Conservation (phyloP, 2,888 invertebrate genomes). For the Branchellion lobata region DNA sequence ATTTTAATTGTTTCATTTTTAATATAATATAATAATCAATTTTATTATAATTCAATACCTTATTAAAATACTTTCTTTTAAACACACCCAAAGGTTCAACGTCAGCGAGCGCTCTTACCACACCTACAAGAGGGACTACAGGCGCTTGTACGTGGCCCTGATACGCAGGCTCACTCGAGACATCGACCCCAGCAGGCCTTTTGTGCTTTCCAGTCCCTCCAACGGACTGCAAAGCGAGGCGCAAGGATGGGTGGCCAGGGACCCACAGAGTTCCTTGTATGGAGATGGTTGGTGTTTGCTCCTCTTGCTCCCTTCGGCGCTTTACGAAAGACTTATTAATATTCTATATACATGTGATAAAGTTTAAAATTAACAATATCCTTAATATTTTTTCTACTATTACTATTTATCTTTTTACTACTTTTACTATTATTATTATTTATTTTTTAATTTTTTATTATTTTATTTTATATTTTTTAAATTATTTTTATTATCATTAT, state of each 20-base stretch:
- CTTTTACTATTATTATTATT: neutral
- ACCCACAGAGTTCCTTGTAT: constrained; percentile 77
- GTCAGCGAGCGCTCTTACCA: constrained; percentile 59
- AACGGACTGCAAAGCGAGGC: constrained; percentile 59
- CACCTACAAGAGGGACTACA: constrained; percentile 70
- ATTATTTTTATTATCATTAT: no score
- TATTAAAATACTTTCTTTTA: no score
- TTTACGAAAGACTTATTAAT: no score
- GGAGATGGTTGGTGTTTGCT: constrained; percentile 74
- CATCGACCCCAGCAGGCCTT: constrained; percentile 67
- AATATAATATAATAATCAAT: no score
- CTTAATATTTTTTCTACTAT: no score
- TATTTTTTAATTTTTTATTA: no score
- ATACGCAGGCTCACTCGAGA: constrained; percentile 63
- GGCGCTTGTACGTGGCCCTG: constrained; percentile 56
- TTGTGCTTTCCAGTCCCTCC: constrained; percentile 82
- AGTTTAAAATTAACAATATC: no score
- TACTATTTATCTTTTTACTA: no score
- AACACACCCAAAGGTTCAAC: constrained; percentile 30
- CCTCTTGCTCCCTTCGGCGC: neutral
- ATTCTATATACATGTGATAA: no score
- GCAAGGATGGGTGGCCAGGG: constrained; percentile 75
- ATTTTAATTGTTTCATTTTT: no score
- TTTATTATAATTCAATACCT: no score
- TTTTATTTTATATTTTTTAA: no score